phyloP scores from a whole-genome alignment of 2,113 vertebrate genomes.

The Atrichornis clamosus region DNA sequence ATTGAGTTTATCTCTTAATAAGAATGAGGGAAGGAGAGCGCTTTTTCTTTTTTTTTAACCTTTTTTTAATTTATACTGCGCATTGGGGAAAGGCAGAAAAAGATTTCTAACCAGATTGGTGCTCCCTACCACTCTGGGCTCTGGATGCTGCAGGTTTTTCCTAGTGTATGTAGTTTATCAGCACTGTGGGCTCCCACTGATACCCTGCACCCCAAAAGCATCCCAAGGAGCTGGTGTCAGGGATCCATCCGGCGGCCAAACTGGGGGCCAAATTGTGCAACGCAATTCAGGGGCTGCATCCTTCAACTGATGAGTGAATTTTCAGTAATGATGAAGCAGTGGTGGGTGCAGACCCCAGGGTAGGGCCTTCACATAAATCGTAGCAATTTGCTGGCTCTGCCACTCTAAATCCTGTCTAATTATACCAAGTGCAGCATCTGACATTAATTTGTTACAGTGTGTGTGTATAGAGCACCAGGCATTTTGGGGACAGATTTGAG shows the following conservation, averaged over 20 bases:
- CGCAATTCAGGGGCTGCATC: neutral
- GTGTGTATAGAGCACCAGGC: neutral
- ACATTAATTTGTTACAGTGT: constrained; percentile 36
- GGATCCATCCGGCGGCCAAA: neutral
- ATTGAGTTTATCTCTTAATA: constrained; percentile 20
- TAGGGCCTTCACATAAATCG: neutral
- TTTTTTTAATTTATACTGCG: neutral
- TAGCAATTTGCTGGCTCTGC: constrained; percentile 26
- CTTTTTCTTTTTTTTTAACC: neutral
- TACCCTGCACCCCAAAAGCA: neutral
- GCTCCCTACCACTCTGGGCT: neutral
- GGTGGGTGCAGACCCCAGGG: neutral
- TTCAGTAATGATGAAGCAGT: neutral
- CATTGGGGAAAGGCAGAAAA: neutral
- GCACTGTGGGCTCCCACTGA: neutral
- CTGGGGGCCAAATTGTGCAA: neutral
- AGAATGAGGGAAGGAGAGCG: neutral
- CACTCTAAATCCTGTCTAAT: constrained; percentile 33
- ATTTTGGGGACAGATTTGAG: constrained; percentile 34
- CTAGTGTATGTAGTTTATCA: neutral
- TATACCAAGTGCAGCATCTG: constrained; percentile 37
- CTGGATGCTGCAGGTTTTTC: neutral
- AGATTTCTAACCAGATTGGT: neutral
- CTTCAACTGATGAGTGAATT: neutral
- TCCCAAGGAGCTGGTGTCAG: neutral